phyloP scores from a whole-genome alignment of 2,888 invertebrate species.

The Lithophane leautieri region DNA sequence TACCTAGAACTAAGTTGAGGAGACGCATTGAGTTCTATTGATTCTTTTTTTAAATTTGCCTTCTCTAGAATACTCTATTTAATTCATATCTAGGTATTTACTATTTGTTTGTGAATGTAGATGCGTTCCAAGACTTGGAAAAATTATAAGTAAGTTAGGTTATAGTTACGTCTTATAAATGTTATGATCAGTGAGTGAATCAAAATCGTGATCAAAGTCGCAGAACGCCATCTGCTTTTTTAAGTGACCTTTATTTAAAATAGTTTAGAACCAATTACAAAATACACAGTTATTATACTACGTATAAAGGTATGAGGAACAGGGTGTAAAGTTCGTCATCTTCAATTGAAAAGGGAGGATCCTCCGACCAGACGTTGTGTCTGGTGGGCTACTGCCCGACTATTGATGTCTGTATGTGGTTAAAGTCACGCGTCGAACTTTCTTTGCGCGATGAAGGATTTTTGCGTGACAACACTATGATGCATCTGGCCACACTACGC shows the following conservation, averaged over 20 bases:
- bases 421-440: background rate
- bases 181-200: background rate
- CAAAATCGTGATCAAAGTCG: background rate
- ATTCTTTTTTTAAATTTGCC: background rate
- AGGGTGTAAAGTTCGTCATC: too few species aligned
- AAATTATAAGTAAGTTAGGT: too few species aligned
- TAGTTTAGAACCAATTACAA: background rate
- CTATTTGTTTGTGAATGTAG: background rate
- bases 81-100: background rate
- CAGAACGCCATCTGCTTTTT: background rate
- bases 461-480: background rate
- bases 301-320: too few species aligned
- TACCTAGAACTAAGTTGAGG: conserved; percentile 13
- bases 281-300: too few species aligned
- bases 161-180: background rate
- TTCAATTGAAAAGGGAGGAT: too few species aligned
- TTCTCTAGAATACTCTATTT: background rate
- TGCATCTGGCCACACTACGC: background rate
- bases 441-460: background rate
- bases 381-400: too few species aligned
- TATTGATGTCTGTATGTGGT: too few species aligned
- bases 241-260: background rate
- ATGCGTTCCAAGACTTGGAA: background rate
- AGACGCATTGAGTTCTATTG: background rate
- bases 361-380: too few species aligned